phyloP scores from a whole-genome alignment of 2,797 vertebrate genomes.

The Anas bahamensis region DNA sequence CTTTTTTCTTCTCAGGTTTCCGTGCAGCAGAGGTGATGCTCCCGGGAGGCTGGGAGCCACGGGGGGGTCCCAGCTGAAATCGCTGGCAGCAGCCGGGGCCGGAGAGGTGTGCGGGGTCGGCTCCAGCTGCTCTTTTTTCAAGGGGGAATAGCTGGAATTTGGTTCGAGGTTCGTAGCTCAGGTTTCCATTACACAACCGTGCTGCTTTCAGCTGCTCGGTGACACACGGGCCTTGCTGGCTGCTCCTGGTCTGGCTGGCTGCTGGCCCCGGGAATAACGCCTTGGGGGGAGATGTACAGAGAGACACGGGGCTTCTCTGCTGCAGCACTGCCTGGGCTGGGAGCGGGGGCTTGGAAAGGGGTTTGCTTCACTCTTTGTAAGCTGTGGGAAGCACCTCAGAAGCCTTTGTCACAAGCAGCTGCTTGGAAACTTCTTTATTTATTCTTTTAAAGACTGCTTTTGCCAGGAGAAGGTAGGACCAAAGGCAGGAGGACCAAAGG shows the following conservation, averaged over 20 bases:
- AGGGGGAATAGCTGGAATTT: not conserved
- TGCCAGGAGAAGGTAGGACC: not conserved
- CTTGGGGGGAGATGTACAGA: not conserved
- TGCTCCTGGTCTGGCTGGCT: not conserved
- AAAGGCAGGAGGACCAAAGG: not conserved
- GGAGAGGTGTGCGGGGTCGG: not conserved
- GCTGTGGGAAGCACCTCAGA: not conserved
- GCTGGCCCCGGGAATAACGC: not conserved
- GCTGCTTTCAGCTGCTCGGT: not conserved
- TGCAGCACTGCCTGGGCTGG: not conserved
- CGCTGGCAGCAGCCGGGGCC: not conserved
- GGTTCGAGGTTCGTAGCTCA: slow-evolving; percentile 45
- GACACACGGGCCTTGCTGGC: not conserved
- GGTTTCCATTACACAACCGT: slow-evolving; percentile 20
- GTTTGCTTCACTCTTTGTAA: not conserved
- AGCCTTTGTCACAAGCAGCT: not conserved
- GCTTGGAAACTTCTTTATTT: not conserved
- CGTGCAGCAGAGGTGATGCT: not conserved
- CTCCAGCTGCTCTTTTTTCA: not conserved
- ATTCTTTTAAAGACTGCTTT: not conserved
- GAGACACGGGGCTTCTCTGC: not conserved
- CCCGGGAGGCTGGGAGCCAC: not conserved
- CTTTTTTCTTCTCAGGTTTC: not conserved
- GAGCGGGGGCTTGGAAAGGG: not conserved
- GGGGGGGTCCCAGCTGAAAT: not conserved